phyloP scores from a whole-genome alignment of 2,888 invertebrate species.

The Octonoba sinensis region DNA sequence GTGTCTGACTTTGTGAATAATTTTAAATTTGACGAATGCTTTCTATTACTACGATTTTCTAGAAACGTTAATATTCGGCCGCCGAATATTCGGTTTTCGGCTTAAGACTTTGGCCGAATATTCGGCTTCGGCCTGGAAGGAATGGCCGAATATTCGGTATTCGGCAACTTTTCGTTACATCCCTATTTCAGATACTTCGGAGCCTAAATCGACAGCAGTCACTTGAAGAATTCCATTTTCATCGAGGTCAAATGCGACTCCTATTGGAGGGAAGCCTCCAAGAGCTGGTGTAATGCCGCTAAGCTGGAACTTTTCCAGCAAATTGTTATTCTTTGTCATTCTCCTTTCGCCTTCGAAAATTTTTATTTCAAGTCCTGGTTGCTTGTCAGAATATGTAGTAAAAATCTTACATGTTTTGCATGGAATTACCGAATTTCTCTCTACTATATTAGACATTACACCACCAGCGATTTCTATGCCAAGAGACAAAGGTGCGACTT shows the following conservation, averaged over 20 bases:
- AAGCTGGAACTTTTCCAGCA: constrained; percentile 73
- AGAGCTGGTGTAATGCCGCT: constrained; percentile 84
- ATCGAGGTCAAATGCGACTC: constrained; percentile 71
- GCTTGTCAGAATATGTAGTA: constrained; percentile 94
- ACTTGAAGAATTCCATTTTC: constrained; percentile 72
- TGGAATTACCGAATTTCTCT: constrained; percentile 84
- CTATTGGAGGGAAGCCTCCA: constrained; percentile 74
- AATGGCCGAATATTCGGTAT: no score
- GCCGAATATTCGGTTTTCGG: no score
- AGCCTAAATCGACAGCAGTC: constrained; percentile 74
- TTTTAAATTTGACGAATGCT: no score
- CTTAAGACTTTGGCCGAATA: no score
- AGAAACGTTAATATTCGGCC: no score
- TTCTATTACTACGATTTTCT: no score
- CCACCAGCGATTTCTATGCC: constrained; percentile 77
- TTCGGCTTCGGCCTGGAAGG: no score
- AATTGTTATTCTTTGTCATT: constrained; percentile 86
- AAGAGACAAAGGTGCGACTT: constrained; percentile 78
- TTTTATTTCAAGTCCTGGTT: constrained; percentile 88
- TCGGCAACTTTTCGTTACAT: no score
- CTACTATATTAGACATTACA: constrained; percentile 84
- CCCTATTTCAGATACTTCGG: constrained; percentile 72
- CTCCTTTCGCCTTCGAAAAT: constrained; percentile 84
- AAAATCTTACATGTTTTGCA: constrained; percentile 83
- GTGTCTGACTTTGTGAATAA: no score